These are phyloP conservation scores for Scaptodrosophila latifasciaeformis DNA, from an alignment of 2,888 invertebrate genomes.

Conservation along the genomic window DNA sequence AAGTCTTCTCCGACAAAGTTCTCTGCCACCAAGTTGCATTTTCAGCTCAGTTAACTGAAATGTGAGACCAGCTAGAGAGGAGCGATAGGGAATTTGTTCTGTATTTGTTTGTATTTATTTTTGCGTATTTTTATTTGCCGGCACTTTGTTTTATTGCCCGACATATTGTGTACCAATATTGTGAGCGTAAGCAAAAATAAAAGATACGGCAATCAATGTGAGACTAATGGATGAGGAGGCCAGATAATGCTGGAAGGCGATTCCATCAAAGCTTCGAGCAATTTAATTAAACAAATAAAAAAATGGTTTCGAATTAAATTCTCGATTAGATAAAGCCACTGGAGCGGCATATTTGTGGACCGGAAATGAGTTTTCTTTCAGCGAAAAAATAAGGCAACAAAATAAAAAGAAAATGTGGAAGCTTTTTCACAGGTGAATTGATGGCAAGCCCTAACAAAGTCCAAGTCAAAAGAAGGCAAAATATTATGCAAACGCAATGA, in stretches of 20 bases:
- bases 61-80: not conserved
- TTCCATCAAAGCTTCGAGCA: not conserved
- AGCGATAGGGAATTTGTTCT: no score
- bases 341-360: no score
- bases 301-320: no score
- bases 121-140: constrained; percentile 6
- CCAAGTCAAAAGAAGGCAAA: constrained; percentile 4
- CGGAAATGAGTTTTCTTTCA: not conserved
- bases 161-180: constrained; percentile 38
- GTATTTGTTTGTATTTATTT: constrained; percentile 19
- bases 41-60: constrained; percentile 23
- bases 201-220: not conserved
- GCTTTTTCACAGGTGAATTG: constrained; percentile 50
- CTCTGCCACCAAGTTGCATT: constrained; percentile 29
- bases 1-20: not conserved
- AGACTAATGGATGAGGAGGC: not conserved
- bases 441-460: not conserved
- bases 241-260: no score
- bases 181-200: constrained; percentile 20
- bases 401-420: not conserved
- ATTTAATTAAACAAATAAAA: not conserved
- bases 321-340: no score
- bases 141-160: constrained; percentile 36
- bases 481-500: constrained; percentile 37
- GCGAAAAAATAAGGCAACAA: not conserved